Evolutionary conservation across 2,113 vertebrate genomes (phyloP), one percentile per base, ranked within the genome.

Genomic region (Entelurus aequoreus): DNA sequence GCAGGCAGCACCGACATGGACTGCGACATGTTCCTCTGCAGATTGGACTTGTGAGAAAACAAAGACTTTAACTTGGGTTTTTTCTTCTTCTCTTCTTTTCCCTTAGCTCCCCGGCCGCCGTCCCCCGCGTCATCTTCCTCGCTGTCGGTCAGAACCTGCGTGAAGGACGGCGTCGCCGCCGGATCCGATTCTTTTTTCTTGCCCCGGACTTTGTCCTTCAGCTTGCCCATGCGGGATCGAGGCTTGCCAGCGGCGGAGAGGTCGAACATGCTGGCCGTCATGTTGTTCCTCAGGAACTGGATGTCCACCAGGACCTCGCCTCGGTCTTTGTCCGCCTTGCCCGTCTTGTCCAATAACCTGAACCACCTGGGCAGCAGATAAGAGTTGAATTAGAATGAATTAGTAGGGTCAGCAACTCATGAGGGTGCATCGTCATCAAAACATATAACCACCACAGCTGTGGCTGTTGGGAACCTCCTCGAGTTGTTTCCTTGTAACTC

Each of bases 231-330:
- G 0, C 93, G 90, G 1, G 93, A 95, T 28, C 92, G 93, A 1
- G 94, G 70, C 71, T 96, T 99, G 55, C 94, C 94, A 6, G 91
- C 89, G 66, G 89, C 4, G 0, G 97, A 97, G 36, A 99, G 91
- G 47, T 99, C 96, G 0, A 96, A 97, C 97, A 98, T 98, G 84
- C 97, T 98, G 73, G 92, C 94, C 0, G 95, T 97, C 94, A 98
- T 90, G 86, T 93, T 95, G 91, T 94, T 96, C 67, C 93, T 93
- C 91, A 94, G 90, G 12, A 98, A 99, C 77, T 94, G 93, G 85
- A 99, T 90, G 58, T 98, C 93, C 40, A 98, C 87, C 12, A 95
- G 91, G 0, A 98, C 94, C 66, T 96, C 94, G 5, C 96, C 97
- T 37, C 96, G 78, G 57, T 95, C 93, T 72, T 99, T 98, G 15